A percentile compares a stretch with the other conserved stretches of the same genome.
These are phyloP conservation scores for Hypomecis atomaria DNA, from an alignment of 2,888 invertebrate species.

Conservation along the genomic window DNA sequence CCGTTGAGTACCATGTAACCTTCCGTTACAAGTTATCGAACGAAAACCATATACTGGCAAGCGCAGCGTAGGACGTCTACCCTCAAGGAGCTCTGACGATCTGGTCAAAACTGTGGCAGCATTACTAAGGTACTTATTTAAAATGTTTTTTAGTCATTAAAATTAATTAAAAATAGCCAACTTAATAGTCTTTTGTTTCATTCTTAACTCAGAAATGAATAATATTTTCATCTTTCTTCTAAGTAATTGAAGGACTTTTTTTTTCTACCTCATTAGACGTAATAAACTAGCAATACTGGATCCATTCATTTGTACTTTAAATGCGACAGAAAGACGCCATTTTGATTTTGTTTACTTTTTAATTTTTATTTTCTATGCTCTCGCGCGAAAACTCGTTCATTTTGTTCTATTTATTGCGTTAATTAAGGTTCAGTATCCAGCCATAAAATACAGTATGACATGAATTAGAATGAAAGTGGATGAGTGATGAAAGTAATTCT, in stretches of 20 bases:
- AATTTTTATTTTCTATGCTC: conserved; percentile 9
- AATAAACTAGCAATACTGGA: conserved; percentile 35
- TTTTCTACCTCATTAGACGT: conserved; percentile 38
- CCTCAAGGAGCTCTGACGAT: too few relatives aligned
- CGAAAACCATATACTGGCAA: too few relatives aligned
- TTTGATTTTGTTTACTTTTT: conserved; percentile 22
- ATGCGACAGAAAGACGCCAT: conserved; percentile 22
- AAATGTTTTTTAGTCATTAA: too few relatives aligned
- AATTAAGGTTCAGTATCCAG: conserved; percentile 30
- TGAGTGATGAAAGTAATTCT: background rate
- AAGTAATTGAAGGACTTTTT: conserved; percentile 9
- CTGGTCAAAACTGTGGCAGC: too few relatives aligned
- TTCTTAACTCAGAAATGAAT: background rate
- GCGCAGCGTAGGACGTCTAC: too few relatives aligned
- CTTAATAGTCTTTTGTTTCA: background rate
- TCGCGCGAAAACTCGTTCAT: conserved; percentile 11
- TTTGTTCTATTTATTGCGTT: conserved; percentile 13
- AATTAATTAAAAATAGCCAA: too few relatives aligned
- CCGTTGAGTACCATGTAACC: too few relatives aligned
- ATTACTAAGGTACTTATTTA: too few relatives aligned
- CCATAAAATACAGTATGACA: background rate
- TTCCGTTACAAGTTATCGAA: too few relatives aligned
- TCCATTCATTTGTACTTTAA: conserved; percentile 35
- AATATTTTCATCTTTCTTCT: background rate
- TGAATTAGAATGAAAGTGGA: background rate